Conservation (phyloP, 1,140 invertebrate species). For the Hyles euphorbiae region DNA sequence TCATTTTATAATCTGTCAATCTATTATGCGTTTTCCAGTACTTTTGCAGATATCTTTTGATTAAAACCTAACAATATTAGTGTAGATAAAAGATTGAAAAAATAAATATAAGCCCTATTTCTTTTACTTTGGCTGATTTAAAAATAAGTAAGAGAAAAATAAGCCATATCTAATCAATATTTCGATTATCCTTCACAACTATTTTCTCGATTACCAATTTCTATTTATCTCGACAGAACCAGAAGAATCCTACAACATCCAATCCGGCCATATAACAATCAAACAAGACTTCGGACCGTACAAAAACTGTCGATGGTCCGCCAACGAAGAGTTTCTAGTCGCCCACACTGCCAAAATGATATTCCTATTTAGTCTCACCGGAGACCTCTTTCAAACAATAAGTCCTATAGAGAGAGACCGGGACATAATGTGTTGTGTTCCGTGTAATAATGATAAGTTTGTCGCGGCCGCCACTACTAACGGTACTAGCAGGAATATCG, state of each 20-base stretch:
- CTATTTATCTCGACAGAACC: constrained; percentile 32
- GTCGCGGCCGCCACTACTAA: constrained; percentile 37
- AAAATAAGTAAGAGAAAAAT: too few relatives aligned
- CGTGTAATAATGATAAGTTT: constrained; percentile 49
- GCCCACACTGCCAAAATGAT: constrained; percentile 52
- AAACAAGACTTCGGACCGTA: constrained; percentile 36
- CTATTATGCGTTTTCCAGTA: too few relatives aligned
- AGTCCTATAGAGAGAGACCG: constrained; percentile 44
- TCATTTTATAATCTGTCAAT: too few relatives aligned
- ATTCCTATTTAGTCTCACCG: constrained; percentile 38
- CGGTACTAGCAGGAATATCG: constrained; percentile 25
- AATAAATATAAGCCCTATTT: too few relatives aligned
- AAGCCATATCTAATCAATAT: too few relatives aligned
- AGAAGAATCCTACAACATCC: constrained; percentile 49
- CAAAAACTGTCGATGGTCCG: constrained; percentile 56
- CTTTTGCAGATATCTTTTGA: too few relatives aligned
- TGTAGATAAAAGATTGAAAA: too few relatives aligned
- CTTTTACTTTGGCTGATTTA: too few relatives aligned
- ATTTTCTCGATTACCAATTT: too few relatives aligned
- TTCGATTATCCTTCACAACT: too few relatives aligned
- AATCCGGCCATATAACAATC: constrained; percentile 38
- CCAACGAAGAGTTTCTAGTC: constrained; percentile 49
- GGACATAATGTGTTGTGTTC: constrained; percentile 45
- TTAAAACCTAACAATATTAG: too few relatives aligned
- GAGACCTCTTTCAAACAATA: constrained; percentile 32